Base-by-base conservation (phyloP, 2,888 invertebrate genomes). In the Noctua pronuba region DNA sequence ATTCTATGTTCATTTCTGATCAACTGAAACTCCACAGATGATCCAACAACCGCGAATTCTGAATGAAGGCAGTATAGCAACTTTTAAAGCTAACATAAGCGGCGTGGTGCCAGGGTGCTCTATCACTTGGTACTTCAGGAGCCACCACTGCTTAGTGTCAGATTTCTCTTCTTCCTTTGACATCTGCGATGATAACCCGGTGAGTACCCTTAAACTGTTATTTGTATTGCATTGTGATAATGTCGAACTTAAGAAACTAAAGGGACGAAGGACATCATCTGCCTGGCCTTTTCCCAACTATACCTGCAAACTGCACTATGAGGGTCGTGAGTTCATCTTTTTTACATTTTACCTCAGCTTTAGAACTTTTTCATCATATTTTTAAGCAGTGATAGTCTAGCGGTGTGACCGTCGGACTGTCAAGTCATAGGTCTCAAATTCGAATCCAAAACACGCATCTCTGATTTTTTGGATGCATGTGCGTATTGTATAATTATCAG, bases 91-190 rank as follows among this genome's bases (percentile, higher is more conserved):
- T 2, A 93, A 94, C 44, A 91, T 91, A 0, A 93, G 87, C 67
- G 87, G 93, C 38, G 83, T 94, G 13, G 78, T 89, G 0, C 94
- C 95, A 1, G 87, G 91, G 0, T 95, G 95, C 77, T 90, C 88
- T 0, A 71, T 94, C 4, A 90, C 91, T 49, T 95, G 95, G 95
- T 94, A 93, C 82, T 94, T 93, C 55, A 90, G 90, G 4, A 81
- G 88, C 5, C 81, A 90, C 44, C 85, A 91, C 38, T 88, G 89
- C 74, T 31, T 93, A 16, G 41, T 46, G 7, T 62, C 73, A 5
- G 66, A 69, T 0, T 76, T 82, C 31, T 83, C 84, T 0, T 64
- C 76, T 1, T 41, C 71, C 21, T 85, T 84, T 69, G 85, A 86
- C 0, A 86, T 87, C 3, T 92, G 91, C 70, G 82, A 78, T 18